Base-by-base conservation (phyloP, 2,797 vertebrate genomes). In the Pseudochaenichthys georgianus region DNA sequence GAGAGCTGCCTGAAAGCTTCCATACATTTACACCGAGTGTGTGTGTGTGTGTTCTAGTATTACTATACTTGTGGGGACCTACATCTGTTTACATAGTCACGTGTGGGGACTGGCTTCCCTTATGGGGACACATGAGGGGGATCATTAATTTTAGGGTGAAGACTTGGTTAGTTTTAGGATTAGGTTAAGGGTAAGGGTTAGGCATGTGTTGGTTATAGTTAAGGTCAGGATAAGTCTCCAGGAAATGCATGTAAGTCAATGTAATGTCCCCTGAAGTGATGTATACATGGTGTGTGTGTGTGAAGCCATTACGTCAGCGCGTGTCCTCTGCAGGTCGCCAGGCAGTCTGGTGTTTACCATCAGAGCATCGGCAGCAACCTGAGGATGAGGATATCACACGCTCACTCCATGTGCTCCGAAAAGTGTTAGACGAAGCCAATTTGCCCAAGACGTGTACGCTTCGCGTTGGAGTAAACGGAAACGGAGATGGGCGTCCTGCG, bases 391-490 rank as follows among this genome's bases (percentile, higher is more conserved):
- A 75, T 61, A 61, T 73, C 55, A 72, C 66, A 69, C 67, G 38
- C 45, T 66, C 71, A 58, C 45, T 77, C 53, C 31, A 2, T 73
- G 64, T 31, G 68, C 55, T 38, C 55, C 58, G 42, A 61, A 78
- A 71, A 52, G 41, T 52, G 71, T 82, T 87, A 78, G 61, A 78
- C 53, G 64, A 78, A 77, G 73, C 71, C 69, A 78, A 77, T 87
- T 87, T 71, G 75, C 51, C 62, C 59, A 15, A 87, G 75, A 83
- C 63, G 52, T 61, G 53, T 55, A 68, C 17, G 64, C 73, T 81
- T 70, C 62, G 75, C 67, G 76, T 78, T 67, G 80, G 71, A 72
- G 78, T 84, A 83, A 88, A 89, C 78, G 84, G 71, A 79, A 73
- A 80, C 66, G 60, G 78, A 77, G 64, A 77, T 72, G 66, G 53